Evolutionary conservation across 2,888 invertebrate genomes (phyloP).

Genomic region (Aphidoletes aphidimyza): DNA sequence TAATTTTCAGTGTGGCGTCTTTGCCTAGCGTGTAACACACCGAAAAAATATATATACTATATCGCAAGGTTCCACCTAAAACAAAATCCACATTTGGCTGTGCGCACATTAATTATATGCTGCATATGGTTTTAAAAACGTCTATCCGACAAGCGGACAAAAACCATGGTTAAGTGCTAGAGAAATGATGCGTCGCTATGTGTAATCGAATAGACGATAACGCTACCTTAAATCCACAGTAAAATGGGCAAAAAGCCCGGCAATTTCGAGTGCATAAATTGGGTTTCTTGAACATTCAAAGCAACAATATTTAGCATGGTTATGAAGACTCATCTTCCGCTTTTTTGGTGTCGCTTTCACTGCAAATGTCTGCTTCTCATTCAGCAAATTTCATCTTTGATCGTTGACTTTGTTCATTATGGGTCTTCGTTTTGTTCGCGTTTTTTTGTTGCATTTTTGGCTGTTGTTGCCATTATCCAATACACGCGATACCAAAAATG

Average conservation of each 20-base stretch:
- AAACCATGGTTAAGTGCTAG: background rate
- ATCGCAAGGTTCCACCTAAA: background rate
- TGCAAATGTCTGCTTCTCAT: background rate
- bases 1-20: background rate
- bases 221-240: background rate
- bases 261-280: background rate
- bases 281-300: background rate
- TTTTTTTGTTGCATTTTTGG: no score
- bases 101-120: conserved; percentile 22
- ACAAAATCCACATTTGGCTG: background rate
- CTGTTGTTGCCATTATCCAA: background rate
- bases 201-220: background rate
- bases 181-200: background rate
- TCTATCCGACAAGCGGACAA: background rate
- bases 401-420: background rate
- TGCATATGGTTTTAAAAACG: conserved; percentile 36
- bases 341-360: background rate
- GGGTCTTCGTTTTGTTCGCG: no score
- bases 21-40: background rate
- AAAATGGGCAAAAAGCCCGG: background rate
- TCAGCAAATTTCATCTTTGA: background rate
- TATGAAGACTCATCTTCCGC: no score
- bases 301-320: no score
- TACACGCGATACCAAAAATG: background rate
- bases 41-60: background rate